phyloP scores from a whole-genome alignment of 2,113 vertebrate genomes.

The Leptosomus discolor region DNA sequence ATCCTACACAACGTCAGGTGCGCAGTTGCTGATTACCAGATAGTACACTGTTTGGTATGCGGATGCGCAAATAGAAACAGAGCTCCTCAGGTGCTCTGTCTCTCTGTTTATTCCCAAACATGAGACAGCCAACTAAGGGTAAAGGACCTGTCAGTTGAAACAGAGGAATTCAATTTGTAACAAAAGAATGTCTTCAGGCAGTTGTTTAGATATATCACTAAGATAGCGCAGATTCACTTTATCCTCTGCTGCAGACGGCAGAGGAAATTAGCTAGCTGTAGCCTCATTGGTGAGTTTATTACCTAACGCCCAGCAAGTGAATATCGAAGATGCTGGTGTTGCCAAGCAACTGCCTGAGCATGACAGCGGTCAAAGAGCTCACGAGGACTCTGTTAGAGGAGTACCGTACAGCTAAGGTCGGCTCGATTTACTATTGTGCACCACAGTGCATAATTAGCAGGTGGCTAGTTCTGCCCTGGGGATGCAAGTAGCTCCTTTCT shows the following conservation, averaged over 20 bases:
- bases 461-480: neutral
- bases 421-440: neutral
- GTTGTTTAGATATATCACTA: slow-evolving; percentile 48
- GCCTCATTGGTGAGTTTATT: slow-evolving; percentile 67
- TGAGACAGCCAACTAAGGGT: neutral
- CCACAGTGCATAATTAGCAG: neutral
- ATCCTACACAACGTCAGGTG: fast-evolving
- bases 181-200: slow-evolving; percentile 47
- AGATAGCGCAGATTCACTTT: slow-evolving; percentile 26
- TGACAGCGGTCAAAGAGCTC: neutral
- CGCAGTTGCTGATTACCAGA: neutral
- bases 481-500: neutral
- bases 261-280: slow-evolving; percentile 65
- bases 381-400: neutral
- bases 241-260: slow-evolving; percentile 30
- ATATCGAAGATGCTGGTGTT: slow-evolving; percentile 57
- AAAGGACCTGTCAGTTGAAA: slow-evolving; percentile 27
- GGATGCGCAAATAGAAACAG: neutral
- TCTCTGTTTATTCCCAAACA: slow-evolving; percentile 10
- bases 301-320: slow-evolving; percentile 5
- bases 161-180: slow-evolving; percentile 40
- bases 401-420: neutral
- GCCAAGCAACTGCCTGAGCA: slow-evolving; percentile 68
- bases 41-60: neutral
- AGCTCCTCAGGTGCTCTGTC: neutral